phyloP scores from a whole-genome alignment of 37 sponge, comb jelly and placozoan genomes.

The Aphrocallistes beatrix region DNA sequence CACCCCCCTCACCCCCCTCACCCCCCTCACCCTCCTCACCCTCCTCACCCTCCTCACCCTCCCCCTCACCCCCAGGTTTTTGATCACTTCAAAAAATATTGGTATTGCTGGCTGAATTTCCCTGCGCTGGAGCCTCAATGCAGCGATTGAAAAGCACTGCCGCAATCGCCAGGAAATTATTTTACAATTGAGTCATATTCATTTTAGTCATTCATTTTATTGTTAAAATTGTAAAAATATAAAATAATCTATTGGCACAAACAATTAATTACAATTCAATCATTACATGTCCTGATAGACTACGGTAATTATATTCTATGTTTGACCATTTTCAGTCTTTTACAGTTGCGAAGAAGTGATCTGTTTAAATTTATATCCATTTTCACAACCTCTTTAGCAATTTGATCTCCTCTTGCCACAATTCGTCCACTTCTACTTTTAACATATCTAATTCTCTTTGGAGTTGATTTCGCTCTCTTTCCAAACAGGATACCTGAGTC shows the following conservation, averaged over 20 bases:
- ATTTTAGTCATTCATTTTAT: neutral
- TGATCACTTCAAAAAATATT: no score
- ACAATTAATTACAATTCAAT: neutral
- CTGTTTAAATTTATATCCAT: neutral
- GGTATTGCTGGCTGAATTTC: no score
- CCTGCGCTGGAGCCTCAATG: no score
- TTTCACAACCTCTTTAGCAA: neutral
- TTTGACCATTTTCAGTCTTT: neutral
- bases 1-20: no score
- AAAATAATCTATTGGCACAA: neutral
- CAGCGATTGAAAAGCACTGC: no score
- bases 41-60: no score
- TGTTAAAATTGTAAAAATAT: neutral
- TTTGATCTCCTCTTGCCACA: constrained; percentile 11
- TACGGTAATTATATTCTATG: neutral
- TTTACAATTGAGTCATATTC: no score
- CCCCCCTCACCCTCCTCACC: no score
- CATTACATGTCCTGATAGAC: neutral
- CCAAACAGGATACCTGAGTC: neutral
- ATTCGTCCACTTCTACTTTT: neutral
- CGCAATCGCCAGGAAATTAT: no score
- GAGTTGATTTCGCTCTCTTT: neutral
- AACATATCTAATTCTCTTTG: neutral
- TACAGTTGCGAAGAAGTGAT: neutral
- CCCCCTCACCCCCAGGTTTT: no score